Conservation (phyloP, 2,797 vertebrate species). For the Bradypus variegatus region DNA sequence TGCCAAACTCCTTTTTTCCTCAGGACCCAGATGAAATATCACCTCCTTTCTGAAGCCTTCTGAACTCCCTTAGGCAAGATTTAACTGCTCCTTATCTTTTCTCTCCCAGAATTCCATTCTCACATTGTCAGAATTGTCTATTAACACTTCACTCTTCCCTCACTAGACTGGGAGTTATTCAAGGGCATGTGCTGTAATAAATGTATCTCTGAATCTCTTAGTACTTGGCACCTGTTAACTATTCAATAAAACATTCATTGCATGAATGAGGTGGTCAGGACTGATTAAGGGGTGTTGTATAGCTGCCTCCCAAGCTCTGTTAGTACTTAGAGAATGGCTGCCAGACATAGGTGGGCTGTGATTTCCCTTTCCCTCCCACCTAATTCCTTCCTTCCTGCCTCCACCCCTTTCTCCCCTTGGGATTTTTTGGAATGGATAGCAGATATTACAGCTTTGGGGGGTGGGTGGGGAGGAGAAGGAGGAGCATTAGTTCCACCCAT, state of each 20-base stretch:
- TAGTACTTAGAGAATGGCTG: neutral
- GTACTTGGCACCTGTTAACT: neutral
- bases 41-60: neutral
- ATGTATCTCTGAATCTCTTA: neutral
- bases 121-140: neutral
- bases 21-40: neutral
- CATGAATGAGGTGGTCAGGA: neutral
- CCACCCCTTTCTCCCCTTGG: neutral
- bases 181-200: neutral
- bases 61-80: neutral
- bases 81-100: neutral
- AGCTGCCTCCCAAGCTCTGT: neutral
- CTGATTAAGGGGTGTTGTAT: neutral
- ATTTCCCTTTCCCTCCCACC: slow-evolving; percentile 9
- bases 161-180: neutral
- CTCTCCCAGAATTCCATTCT: neutral
- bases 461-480: neutral
- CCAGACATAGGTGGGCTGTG: slow-evolving; percentile 17
- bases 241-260: neutral
- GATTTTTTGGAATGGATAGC: neutral
- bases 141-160: neutral
- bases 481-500: neutral
- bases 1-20: neutral
- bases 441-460: neutral
- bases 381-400: slow-evolving; percentile 43